Conservation (phyloP, 64 coral and sea anemone genomes). For the Platygyra sinensis region DNA sequence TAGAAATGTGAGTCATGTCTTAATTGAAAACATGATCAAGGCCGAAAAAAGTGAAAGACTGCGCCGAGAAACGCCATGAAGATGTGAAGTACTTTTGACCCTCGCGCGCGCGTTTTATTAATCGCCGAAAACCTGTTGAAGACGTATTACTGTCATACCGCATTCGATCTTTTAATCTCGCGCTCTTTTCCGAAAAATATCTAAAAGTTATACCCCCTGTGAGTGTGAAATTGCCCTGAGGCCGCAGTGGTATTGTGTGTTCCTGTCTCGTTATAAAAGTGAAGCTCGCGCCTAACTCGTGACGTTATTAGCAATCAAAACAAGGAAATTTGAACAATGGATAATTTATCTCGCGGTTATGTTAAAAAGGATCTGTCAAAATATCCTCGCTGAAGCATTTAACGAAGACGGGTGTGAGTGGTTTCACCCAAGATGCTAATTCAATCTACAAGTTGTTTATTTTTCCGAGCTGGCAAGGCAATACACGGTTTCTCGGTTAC, state of each 20-base stretch:
- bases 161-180: constrained; percentile 17
- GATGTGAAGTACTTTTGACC: neutral
- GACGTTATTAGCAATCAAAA: constrained; percentile 19
- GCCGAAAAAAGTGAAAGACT: neutral
- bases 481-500: neutral
- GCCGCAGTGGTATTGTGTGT: neutral
- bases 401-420: neutral
- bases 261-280: neutral
- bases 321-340: constrained; percentile 14
- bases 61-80: neutral
- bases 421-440: neutral
- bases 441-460: neutral
- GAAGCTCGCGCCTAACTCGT: neutral
- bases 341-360: constrained; percentile 5
- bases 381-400: neutral
- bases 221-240: neutral
- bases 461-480: neutral
- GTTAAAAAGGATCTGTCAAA: too few species aligned
- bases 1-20: neutral
- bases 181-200: neutral
- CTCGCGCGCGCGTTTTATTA: neutral
- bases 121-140: neutral
- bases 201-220: constrained; percentile 16
- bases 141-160: neutral
- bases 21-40: constrained; percentile 21